phyloP scores from a whole-genome alignment of 2,797 vertebrate species.

The Scarus forsteni region DNA sequence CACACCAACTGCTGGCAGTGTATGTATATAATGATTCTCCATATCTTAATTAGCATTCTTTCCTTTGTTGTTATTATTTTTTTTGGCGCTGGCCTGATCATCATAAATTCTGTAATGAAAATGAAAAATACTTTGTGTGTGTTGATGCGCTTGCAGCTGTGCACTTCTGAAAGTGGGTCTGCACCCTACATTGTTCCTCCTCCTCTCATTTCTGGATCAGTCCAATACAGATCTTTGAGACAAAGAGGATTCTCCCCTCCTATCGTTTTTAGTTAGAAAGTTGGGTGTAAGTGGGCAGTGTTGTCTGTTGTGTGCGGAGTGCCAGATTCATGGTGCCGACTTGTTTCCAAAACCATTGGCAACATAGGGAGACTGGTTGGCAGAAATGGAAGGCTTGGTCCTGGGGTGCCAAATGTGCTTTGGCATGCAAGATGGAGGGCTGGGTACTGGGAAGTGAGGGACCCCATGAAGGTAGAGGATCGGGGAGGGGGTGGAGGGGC shows the following conservation, averaged over 20 bases:
- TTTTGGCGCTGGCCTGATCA: constrained; percentile 63
- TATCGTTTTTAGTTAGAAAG: constrained; percentile 69
- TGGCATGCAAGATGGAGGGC: constrained; percentile 72
- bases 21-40: constrained; percentile 77
- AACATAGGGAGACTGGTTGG: constrained; percentile 67
- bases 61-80: constrained; percentile 77
- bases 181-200: constrained; percentile 29
- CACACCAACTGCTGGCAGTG: constrained; percentile 72
- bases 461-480: constrained; percentile 59
- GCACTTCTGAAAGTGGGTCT: constrained; percentile 47
- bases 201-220: constrained; percentile 44
- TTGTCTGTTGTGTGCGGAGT: constrained; percentile 53
- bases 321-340: constrained; percentile 64
- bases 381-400: constrained; percentile 69
- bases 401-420: constrained; percentile 73
- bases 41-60: constrained; percentile 76
- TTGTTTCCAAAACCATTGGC: constrained; percentile 77
- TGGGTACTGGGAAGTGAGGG: constrained; percentile 59
- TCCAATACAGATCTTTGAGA: constrained; percentile 54
- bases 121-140: constrained; percentile 36
- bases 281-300: constrained; percentile 70
- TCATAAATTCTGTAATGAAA: constrained; percentile 68
- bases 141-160: constrained; percentile 37
- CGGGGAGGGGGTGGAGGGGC: constrained; percentile 48
- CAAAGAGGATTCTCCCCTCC: constrained; percentile 63